Evolutionary conservation across 2,113 vertebrate species (phyloP), one percentile per base, ranked within the genome.

Genomic region (Phoenicopterus ruber): DNA sequence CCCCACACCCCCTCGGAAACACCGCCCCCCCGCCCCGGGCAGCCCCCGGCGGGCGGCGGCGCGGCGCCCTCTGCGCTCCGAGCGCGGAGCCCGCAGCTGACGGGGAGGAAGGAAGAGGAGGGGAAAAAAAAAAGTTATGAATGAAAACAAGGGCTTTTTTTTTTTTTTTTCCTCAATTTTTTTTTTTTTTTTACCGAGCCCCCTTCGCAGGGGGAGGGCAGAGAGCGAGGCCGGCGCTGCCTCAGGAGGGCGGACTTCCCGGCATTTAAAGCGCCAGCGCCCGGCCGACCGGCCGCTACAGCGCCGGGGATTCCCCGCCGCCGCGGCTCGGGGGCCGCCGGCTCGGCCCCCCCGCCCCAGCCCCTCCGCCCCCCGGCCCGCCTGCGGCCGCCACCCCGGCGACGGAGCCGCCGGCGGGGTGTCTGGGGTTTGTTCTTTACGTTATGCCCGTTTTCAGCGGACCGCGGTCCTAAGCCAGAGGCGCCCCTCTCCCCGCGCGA

Each of bases 51-150:
- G 44, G 76, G 84, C 67, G 38, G 82, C 82, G 58, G 63, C 62
- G 57, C 96, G 74, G 97, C 97, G 95, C 95, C 95, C 97, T 96
- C 95, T 94, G 97, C 81, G 84, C 91, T 57, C 84, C 83, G 88
- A 96, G 88, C 85, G 89, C 88, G 62, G 96, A 95, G 98, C 97
- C 84, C 94, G 95, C 88, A 96, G 93, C 95, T 78, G 94, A 86
- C 93, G 65, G 87, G 62, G 94, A 91, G 97, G 96, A 97, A 98
- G 97, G 95, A 97, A 97, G 97, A 88, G 94, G 94, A 93, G 94
- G 93, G 90, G 88, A 98, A 98, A 99, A 95, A 95, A 94, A 96
- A 98, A 98, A 99, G 97, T 99, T 99, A 99, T 99, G 99, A 99
- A 99, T 99, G 99, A 99, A 99, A 99, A 98, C 98, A 98, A 98